Evolutionary conservation across 2,888 invertebrate species (phyloP).

Genomic region (Cryptus viduatorius): DNA sequence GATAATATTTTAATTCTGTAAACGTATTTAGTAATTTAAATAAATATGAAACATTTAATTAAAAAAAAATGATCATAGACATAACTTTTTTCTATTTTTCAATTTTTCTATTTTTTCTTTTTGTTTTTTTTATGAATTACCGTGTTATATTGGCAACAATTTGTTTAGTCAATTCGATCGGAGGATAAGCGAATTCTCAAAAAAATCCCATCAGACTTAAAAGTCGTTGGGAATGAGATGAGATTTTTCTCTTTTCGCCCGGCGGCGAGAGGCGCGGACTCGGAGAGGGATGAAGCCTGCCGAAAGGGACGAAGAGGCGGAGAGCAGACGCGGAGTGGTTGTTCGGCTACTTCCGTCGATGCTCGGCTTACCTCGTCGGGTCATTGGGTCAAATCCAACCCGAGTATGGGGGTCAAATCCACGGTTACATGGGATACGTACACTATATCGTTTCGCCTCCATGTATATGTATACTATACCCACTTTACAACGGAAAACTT

Average conservation of each 20-base stretch:
- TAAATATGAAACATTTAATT: too few relatives aligned
- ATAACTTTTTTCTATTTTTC: too few relatives aligned
- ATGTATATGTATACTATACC: conserved; percentile 47
- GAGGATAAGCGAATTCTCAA: neutral
- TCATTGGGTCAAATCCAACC: conserved; percentile 84
- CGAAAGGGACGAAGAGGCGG: conserved; percentile 12
- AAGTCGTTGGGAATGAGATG: conserved; percentile 45
- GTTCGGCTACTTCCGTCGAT: conserved; percentile 78
- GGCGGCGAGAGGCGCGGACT: conserved; percentile 22
- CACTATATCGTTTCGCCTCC: neutral
- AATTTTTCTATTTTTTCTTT: too few relatives aligned
- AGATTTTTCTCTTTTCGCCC: conserved; percentile 38
- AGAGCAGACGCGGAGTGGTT: conserved; percentile 56
- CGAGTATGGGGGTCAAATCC: conserved; percentile 78
- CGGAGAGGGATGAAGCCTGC: neutral
- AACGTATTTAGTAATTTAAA: too few relatives aligned
- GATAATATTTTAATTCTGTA: too few relatives aligned
- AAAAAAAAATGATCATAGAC: too few relatives aligned
- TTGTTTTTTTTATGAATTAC: too few relatives aligned
- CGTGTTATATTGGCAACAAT: too few relatives aligned
- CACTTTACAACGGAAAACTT: conserved; percentile 80
- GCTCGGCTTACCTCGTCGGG: conserved; percentile 81
- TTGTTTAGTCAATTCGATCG: neutral
- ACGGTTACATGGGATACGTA: conserved; percentile 66
- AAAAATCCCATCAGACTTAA: neutral